Base-by-base conservation (phyloP, 2,113 vertebrate genomes). In the Malurus alboscapulatus region DNA sequence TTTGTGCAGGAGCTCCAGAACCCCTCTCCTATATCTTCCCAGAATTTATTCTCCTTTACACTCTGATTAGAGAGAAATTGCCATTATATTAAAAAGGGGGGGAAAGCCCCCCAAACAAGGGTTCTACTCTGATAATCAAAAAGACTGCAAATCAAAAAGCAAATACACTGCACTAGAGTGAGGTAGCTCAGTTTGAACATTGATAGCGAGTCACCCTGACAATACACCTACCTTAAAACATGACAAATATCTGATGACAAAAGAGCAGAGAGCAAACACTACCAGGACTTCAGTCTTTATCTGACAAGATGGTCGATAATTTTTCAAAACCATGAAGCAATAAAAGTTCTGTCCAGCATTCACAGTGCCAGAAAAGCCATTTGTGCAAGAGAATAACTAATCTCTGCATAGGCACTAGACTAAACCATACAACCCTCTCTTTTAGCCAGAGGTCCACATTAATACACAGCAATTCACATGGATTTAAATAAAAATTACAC, bases 11-110 rank as follows among this genome's bases (percentile, higher is more conserved):
- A 81, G 21, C 24, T 77, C 9, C 51, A 83, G 29, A 86, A 71
- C 9, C 21, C 25, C 21, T 44, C 8, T 38, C 20, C 34, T 40
- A 9, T 36, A 75, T 63, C 40, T 67, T 30, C 0, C 0, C 44
- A 84, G 32, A 34, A 91, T 32, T 75, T 75, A 68, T 44, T 13
- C 14, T 67, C 26, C 27, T 74, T 40, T 32, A 78, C 7, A 2
- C 6, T 55, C 34, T 7, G 4, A 4, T 55, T 87, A 83, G 32
- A 90, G 89, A 93, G 9, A 47, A 74, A 77, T 17, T 34, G 18
- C 26, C 10, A 27, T 63, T 71, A 30, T 1, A 1, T 47, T 57
- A 24, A 4, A 17, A 51, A 6, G 17, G 1, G 7, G 3, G 1
- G 1, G 19, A 30, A 38, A 10, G 9, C 12, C 44, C 53, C 18